phyloP scores from a whole-genome alignment of 1,140 invertebrate genomes.

The Aphaenogaster floridana region DNA sequence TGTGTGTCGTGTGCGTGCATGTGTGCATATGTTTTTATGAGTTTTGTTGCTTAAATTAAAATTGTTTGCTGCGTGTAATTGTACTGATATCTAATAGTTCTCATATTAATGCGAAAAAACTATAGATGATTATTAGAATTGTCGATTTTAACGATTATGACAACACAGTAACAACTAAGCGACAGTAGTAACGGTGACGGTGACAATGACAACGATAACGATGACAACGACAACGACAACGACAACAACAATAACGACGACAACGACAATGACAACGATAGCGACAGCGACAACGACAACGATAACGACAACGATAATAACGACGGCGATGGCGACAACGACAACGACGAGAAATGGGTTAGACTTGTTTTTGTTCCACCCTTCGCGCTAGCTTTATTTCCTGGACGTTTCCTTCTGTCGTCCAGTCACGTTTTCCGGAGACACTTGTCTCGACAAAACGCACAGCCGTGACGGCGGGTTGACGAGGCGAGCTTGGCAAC shows the following conservation, averaged over 20 bases:
- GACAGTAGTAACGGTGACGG: too few species aligned
- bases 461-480: slow-evolving; percentile 45
- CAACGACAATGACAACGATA: not conserved
- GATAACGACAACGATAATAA: not conserved
- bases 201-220: too few species aligned
- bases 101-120: too few species aligned
- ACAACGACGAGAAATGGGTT: slow-evolving; percentile 4
- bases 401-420: slow-evolving; percentile 66
- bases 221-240: not conserved
- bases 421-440: slow-evolving; percentile 70
- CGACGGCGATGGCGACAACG: not conserved
- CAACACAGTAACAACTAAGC: too few species aligned
- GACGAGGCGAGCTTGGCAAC: slow-evolving; percentile 50
- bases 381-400: slow-evolving; percentile 62
- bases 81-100: too few species aligned
- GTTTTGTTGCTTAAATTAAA: too few species aligned
- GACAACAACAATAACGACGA: not conserved
- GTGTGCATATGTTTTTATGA: too few species aligned
- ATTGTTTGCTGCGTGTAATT: too few species aligned
- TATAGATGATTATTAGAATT: too few species aligned
- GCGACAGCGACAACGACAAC: not conserved
- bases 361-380: slow-evolving; percentile 52
- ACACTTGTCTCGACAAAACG: slow-evolving; percentile 69
- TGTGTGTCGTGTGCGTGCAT: too few species aligned
- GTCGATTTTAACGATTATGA: too few species aligned